These are phyloP conservation scores for Pteropus alecto DNA, from an alignment of 2,113 vertebrate genomes.

Conservation along the genomic window DNA sequence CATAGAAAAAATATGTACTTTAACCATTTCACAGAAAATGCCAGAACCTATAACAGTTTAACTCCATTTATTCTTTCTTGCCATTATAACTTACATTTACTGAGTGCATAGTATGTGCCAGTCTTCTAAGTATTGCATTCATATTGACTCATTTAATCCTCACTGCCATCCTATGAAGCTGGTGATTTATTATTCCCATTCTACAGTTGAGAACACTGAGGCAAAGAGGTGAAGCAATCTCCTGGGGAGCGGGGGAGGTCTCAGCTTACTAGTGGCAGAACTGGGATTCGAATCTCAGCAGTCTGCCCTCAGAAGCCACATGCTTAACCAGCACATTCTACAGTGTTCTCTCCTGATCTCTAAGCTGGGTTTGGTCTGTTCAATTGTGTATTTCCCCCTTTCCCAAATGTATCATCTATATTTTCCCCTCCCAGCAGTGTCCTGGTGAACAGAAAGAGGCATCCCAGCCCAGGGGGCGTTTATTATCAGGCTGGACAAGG, in stretches of 20 bases:
- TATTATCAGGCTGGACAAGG: not conserved
- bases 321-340: not conserved
- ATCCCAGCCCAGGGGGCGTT: not conserved
- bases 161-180: not conserved
- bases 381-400: not conserved
- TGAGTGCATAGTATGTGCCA: not conserved
- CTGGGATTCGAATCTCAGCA: not conserved
- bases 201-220: not conserved
- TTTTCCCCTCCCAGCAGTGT: not conserved
- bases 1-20: constrained; percentile 15
- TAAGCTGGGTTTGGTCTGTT: fast-evolving
- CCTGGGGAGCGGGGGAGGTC: not conserved
- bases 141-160: not conserved
- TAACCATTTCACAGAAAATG: constrained; percentile 38
- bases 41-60: not conserved
- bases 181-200: not conserved
- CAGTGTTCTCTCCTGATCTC: fast-evolving
- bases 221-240: not conserved
- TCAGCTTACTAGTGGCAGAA: not conserved
- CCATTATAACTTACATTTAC: not conserved
- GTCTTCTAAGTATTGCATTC: not conserved
- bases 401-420: not conserved
- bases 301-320: not conserved
- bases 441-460: not conserved
- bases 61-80: not conserved